Conservation (phyloP, 2,888 invertebrate species). For the Drosophila hawaiiensis region DNA sequence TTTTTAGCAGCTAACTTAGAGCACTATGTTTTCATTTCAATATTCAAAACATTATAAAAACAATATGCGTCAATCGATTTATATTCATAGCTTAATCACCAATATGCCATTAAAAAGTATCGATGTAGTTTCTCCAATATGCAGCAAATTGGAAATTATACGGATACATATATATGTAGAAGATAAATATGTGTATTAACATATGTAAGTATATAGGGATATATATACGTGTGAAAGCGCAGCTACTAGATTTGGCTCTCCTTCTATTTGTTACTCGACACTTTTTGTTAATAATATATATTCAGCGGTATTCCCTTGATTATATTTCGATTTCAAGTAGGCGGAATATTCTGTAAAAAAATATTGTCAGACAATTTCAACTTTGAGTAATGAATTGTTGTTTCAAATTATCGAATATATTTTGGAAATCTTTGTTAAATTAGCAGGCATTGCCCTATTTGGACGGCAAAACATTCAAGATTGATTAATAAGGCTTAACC, state of each 20-base stretch:
- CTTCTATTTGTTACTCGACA: neutral
- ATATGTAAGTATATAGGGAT: neutral
- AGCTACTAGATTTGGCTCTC: no score
- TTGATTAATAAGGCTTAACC: constrained; percentile 17
- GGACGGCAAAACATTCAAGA: neutral
- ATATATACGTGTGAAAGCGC: no score
- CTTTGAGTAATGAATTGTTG: neutral
- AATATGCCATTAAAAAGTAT: no score
- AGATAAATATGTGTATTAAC: neutral
- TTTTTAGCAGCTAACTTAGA: neutral
- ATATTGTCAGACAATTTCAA: neutral
- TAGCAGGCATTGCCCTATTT: neutral
- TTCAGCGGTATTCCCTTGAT: neutral
- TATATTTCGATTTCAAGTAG: neutral
- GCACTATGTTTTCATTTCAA: neutral
- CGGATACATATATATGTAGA: neutral
- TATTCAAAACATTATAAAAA: neutral
- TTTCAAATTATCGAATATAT: neutral
- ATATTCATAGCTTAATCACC: no score
- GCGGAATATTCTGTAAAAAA: neutral
- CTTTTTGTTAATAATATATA: neutral
- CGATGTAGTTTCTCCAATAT: no score
- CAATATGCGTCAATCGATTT: neutral
- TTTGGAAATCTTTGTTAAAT: neutral
- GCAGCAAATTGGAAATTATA: no score